Evolutionary conservation across 1,140 invertebrate species (phyloP).

Genomic region (Pemphigus obesinymphae): DNA sequence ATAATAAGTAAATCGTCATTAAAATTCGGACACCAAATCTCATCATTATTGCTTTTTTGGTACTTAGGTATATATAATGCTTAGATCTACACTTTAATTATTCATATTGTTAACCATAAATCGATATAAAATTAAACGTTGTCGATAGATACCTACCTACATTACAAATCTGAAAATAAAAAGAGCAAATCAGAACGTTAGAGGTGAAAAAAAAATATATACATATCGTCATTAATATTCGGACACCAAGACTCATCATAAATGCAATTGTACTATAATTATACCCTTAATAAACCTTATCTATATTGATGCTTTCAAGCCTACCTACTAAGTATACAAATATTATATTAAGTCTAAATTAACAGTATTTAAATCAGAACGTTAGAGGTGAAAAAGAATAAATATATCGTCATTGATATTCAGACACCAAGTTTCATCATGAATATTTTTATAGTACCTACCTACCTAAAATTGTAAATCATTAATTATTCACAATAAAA

Average conservation of each 20-base stretch:
- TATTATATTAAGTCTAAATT: not conserved
- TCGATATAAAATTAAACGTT: too few relatives aligned
- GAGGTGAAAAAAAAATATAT: slow-evolving; percentile 37
- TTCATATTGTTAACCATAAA: too few relatives aligned
- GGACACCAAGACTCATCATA: slow-evolving; percentile 8
- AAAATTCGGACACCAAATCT: slow-evolving; percentile 25
- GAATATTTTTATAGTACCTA: too few relatives aligned
- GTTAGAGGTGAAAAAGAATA: slow-evolving; percentile 49
- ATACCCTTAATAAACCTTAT: too few relatives aligned
- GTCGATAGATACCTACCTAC: not conserved
- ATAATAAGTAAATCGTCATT: slow-evolving; percentile 43
- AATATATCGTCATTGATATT: slow-evolving; percentile 43
- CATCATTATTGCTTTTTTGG: not conserved
- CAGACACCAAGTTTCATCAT: not conserved
- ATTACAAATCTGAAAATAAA: not conserved
- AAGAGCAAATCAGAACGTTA: slow-evolving; percentile 33
- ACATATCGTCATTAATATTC: slow-evolving; percentile 30
- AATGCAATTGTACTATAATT: not conserved
- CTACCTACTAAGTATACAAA: not conserved
- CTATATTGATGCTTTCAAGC: too few relatives aligned
- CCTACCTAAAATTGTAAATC: too few relatives aligned
- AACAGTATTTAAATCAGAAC: slow-evolving; percentile 48
- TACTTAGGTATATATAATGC: not conserved
- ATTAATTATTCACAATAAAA: too few relatives aligned
- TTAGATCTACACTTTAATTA: too few relatives aligned